Evolutionary conservation across 2,797 vertebrate genomes (phyloP), one percentile per base, ranked within the genome.

Genomic region (Cyclopterus lumpus): DNA sequence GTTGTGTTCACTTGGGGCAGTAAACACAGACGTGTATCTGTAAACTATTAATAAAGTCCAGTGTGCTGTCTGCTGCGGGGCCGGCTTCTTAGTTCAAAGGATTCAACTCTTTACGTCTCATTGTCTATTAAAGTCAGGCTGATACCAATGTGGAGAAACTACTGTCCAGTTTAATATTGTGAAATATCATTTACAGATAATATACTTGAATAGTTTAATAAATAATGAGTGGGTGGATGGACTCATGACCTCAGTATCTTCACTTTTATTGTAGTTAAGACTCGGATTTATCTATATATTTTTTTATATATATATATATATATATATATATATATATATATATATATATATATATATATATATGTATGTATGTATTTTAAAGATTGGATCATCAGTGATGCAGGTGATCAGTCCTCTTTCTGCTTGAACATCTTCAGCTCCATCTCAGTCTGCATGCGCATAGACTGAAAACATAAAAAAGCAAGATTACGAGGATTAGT

Each of bases 391-490:
- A 34, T 46, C 34, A 42, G 65, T 34, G 11, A 1, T 49, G 64
- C 53, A 20, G n/a, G 36, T 24, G 20, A 44, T 48, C 32, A 7
- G 5, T 8, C 28, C 10, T 14, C 8, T n/a, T 97, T 95, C 91
- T 97, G 90, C 80, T 94, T 93, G 75, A 97, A 97, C 93, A 97
- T 94, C 77, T 96, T 96, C 88, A 99, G 94, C 93, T 99, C 98
- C 95, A 94, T 87, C 94, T 99, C 98, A 0, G 96, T 96, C 94
- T 99, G 97, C 8, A 84, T 77, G 15, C 98, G 95, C 93, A 99
- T 99, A 28, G 88, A 79, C 98, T 99, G 89, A 11, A 60, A 49
- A n/a, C 6, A 64, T 2, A 68, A 46, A 24, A n/a, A 51, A 20
- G 7, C 5, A 58, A 54, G 9, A 24, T 68, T 34, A 54, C 3